Evolutionary conservation across 2,888 invertebrate species (phyloP).

Genomic region (Tryphoninae sp.): DNA sequence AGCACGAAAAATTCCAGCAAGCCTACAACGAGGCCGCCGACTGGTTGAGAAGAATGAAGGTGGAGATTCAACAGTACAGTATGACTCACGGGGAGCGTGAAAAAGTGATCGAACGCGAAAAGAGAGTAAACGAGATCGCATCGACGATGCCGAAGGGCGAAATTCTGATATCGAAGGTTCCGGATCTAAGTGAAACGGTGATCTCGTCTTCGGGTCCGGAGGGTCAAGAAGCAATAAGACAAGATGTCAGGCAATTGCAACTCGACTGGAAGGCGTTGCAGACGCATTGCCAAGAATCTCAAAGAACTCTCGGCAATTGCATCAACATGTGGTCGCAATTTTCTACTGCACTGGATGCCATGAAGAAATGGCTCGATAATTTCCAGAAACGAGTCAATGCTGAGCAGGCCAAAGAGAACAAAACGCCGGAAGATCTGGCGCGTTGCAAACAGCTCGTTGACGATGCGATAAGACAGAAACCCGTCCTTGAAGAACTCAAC

Average conservation of each 20-base stretch:
- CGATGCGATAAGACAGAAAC: constrained; percentile 89
- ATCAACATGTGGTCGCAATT: constrained; percentile 92
- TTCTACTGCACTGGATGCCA: constrained; percentile 87
- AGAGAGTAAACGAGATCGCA: constrained; percentile 87
- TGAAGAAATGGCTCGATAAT: constrained; percentile 89
- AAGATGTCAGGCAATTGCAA: constrained; percentile 91
- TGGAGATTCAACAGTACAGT: constrained; percentile 92
- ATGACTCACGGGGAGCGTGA: constrained; percentile 95
- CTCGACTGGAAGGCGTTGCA: constrained; percentile 92
- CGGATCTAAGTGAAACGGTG: constrained; percentile 89
- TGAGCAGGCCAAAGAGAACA: constrained; percentile 86
- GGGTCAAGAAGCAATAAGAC: constrained; percentile 90
- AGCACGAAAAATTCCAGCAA: constrained; percentile 94
- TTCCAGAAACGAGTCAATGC: constrained; percentile 86
- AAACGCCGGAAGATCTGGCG: constrained; percentile 89
- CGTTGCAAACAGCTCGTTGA: constrained; percentile 89
- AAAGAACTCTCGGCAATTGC: constrained; percentile 88
- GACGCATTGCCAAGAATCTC: constrained; percentile 89
- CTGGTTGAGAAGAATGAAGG: constrained; percentile 90
- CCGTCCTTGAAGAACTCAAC: constrained; percentile 91
- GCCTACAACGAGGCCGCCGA: constrained; percentile 91
- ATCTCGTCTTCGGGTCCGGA: constrained; percentile 90
- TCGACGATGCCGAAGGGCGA: constrained; percentile 88
- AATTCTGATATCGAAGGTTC: constrained; percentile 87
- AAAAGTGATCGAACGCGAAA: constrained; percentile 88